phyloP scores from a whole-genome alignment of 1,140 invertebrate genomes.

The Diachasmimorpha longicaudata region DNA sequence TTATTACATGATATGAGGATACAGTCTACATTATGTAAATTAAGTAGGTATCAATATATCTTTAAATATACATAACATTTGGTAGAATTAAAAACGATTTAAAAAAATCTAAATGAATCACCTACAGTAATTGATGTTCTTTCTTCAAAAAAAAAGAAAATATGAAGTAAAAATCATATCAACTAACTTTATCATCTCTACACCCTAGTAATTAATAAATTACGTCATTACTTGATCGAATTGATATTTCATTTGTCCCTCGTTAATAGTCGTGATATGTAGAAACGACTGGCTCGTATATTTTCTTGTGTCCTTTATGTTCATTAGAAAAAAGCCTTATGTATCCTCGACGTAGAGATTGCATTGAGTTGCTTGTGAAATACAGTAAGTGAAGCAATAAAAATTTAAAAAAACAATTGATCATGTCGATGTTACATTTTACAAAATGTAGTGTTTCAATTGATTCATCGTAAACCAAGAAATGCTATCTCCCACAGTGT shows the following conservation, averaged over 20 bases:
- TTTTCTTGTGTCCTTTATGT: neutral
- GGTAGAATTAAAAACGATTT: slow-evolving; percentile 46
- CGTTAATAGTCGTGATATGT: slow-evolving; percentile 34
- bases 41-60: slow-evolving; percentile 58
- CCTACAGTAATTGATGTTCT: neutral
- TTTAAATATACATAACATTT: slow-evolving; percentile 60
- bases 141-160: neutral
- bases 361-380: neutral
- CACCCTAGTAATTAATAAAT: neutral
- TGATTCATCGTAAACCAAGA: too few relatives aligned
- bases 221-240: slow-evolving; percentile 2
- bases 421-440: too few relatives aligned
- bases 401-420: neutral
- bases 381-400: neutral
- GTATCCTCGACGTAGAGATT: slow-evolving; percentile 8
- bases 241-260: neutral
- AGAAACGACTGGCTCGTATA: slow-evolving; percentile 26
- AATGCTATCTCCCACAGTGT: too few relatives aligned
- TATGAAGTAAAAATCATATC: neutral
- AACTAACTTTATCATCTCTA: neutral
- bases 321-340: slow-evolving; percentile 1
- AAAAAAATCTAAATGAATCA: slow-evolving; percentile 34
- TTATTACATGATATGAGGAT: slow-evolving; percentile 59
- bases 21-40: slow-evolving; percentile 58
- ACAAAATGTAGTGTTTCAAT: too few relatives aligned